phyloP scores from a whole-genome alignment of 2,888 invertebrate species.

The Agrenia bidenticulata region DNA sequence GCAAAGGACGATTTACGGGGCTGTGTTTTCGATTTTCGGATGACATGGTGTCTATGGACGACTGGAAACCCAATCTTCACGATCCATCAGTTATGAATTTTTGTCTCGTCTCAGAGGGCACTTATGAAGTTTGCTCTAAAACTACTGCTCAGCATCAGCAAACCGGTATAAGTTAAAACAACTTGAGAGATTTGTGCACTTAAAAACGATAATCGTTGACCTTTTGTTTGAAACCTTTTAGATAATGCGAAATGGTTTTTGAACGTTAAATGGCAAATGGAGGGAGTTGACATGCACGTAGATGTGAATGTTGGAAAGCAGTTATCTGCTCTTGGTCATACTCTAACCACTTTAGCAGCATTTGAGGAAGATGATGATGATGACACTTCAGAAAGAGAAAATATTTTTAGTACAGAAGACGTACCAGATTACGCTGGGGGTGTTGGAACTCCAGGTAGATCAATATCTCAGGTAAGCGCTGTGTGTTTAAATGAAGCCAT shows the following conservation, averaged over 20 bases:
- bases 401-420: slow-evolving; percentile 39
- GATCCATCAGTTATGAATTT: slow-evolving; percentile 81
- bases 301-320: slow-evolving; percentile 96
- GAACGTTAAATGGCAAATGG: slow-evolving; percentile 99
- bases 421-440: slow-evolving; percentile 32
- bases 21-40: slow-evolving; percentile 93
- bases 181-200: background rate
- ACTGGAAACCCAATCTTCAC: slow-evolving; percentile 85
- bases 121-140: slow-evolving; percentile 93
- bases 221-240: slow-evolving; percentile 5
- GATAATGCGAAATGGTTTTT: slow-evolving; percentile 90
- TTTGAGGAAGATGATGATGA: slow-evolving; percentile 72
- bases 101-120: slow-evolving; percentile 98
- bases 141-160: slow-evolving; percentile 83
- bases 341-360: slow-evolving; percentile 90
- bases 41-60: slow-evolving; percentile 92
- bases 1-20: slow-evolving; percentile 85
- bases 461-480: slow-evolving; percentile 46
- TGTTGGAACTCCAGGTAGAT: slow-evolving; percentile 32
- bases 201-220: background rate
- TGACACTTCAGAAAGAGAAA: slow-evolving; percentile 37
- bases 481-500: too few species aligned
- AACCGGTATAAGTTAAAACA: slow-evolving; percentile 60
- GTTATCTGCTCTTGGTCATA: slow-evolving; percentile 88
- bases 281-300: slow-evolving; percentile 94